phyloP scores from a whole-genome alignment of 2,113 vertebrate genomes.

The Hydrochoerus hydrochaeris region DNA sequence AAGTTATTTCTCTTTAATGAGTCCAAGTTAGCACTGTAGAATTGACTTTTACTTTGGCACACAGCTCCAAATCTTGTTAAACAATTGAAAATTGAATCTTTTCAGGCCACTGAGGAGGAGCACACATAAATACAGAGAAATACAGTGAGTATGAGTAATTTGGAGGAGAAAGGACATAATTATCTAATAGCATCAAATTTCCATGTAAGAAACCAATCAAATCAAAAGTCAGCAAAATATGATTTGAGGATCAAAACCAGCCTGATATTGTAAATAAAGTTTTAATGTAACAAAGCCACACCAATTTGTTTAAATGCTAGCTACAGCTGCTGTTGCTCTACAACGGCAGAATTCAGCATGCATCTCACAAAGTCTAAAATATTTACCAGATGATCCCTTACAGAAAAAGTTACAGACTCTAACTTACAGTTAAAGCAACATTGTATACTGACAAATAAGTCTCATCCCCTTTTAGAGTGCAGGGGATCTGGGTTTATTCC shows the following conservation, averaged over 20 bases:
- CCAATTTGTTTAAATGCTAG: background rate
- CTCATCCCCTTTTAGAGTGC: background rate
- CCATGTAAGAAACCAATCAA: background rate
- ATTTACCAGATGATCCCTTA: background rate
- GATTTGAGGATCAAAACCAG: background rate
- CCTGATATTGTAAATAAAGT: background rate
- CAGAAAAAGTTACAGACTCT: background rate
- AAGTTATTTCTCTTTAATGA: background rate
- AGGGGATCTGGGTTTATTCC: background rate
- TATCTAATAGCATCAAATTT: background rate
- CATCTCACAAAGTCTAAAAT: background rate
- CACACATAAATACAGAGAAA: background rate
- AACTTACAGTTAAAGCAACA: background rate
- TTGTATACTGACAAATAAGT: background rate
- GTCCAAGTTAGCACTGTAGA: background rate
- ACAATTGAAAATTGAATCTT: background rate
- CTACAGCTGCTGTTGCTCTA: background rate
- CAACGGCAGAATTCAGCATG: background rate
- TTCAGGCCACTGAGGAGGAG: background rate
- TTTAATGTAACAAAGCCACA: background rate
- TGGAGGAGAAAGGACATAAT: background rate
- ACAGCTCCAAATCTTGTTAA: background rate
- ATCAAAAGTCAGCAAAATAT: background rate
- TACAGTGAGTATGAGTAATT: background rate
- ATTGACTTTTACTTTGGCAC: background rate